These are phyloP conservation scores for Dicranocentrus wangi DNA, from an alignment of 2,888 invertebrate species.

Conservation along the genomic window DNA sequence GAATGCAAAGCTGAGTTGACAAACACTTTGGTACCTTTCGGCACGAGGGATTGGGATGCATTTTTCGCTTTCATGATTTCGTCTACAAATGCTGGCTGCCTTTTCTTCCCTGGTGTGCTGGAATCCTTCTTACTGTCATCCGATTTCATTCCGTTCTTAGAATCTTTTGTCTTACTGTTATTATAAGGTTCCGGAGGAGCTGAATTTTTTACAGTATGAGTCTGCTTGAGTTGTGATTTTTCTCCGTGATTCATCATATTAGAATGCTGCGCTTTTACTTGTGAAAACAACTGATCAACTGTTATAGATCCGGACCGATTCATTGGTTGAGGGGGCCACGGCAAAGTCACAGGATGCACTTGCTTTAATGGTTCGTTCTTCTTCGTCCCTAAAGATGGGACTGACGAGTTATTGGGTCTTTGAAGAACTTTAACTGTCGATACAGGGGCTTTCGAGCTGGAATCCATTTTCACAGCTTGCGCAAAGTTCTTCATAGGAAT, in stretches of 20 bases:
- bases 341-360: too few relatives aligned
- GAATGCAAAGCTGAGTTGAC: constrained; percentile 36
- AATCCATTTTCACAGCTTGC: too few relatives aligned
- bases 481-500: constrained; percentile 6
- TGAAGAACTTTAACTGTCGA: constrained; percentile 34
- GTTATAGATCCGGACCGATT: constrained; percentile 51
- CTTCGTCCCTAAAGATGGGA: too few relatives aligned
- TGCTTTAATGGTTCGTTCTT: constrained; percentile 5
- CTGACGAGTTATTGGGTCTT: background rate
- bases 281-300: constrained; percentile 53
- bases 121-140: background rate
- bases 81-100: constrained; percentile 44
- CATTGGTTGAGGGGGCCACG: constrained; percentile 59
- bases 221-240: background rate
- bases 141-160: constrained; percentile 2
- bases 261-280: constrained; percentile 25
- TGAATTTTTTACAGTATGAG: constrained; percentile 19
- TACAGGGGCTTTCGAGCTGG: background rate
- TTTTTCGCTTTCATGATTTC: constrained; percentile 5
- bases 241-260: background rate
- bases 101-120: constrained; percentile 33
- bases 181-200: background rate
- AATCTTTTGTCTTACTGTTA: background rate
- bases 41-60: background rate
- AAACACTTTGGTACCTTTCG: constrained; percentile 31